Evolutionary conservation across 2,888 invertebrate species (phyloP).

Genomic region (Mayetiola destructor): DNA sequence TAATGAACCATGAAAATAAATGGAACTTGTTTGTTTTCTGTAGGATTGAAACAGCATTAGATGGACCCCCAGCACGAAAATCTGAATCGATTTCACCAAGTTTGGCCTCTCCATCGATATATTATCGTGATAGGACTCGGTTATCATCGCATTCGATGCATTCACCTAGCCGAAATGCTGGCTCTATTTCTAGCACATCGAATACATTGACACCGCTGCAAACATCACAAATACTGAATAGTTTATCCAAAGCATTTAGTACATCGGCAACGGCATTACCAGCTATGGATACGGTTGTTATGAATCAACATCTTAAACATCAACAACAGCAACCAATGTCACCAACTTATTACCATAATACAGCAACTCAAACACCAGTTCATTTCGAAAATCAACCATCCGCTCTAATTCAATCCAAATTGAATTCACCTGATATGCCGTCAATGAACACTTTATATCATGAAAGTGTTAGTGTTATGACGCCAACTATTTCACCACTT

Average conservation of each 20-base stretch:
- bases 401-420: neutral
- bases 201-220: constrained; percentile 19
- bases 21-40: neutral
- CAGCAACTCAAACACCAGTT: neutral
- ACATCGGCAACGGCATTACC: constrained; percentile 2
- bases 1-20: neutral
- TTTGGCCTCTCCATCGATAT: constrained; percentile 14
- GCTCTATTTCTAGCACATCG: constrained; percentile 18
- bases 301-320: neutral
- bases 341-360: neutral
- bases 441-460: neutral
- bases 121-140: constrained; percentile 25
- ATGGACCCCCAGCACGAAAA: constrained; percentile 28
- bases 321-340: neutral
- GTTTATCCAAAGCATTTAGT: constrained; percentile 11
- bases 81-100: neutral
- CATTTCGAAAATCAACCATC: neutral
- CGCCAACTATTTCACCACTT: neutral
- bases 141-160: constrained; percentile 34
- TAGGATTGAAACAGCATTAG: constrained; percentile 32
- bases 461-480: neutral
- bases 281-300: neutral
- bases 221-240: neutral
- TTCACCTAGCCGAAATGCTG: constrained; percentile 18
- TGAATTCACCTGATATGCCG: neutral